A percentile compares a stretch with the other conserved stretches of the same genome.
Evolutionary conservation across 1,140 invertebrate species (phyloP).

Genomic region (Mycetomoellerius zeteki): DNA sequence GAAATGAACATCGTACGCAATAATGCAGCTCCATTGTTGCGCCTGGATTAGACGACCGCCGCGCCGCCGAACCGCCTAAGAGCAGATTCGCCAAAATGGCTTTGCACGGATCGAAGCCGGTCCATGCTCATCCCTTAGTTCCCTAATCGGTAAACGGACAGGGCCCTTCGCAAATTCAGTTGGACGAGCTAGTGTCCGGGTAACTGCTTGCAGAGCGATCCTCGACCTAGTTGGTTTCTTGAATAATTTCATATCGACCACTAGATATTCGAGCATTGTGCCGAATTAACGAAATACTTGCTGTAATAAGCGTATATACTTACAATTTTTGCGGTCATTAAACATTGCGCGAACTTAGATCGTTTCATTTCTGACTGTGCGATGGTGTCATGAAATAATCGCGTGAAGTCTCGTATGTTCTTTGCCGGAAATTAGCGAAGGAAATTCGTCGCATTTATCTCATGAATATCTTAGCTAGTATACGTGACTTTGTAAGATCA

Average conservation of each 20-base stretch:
- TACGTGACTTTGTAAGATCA: slow-evolving; percentile 46
- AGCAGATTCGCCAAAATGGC: slow-evolving; percentile 45
- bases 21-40: slow-evolving; percentile 55
- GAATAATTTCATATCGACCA: slow-evolving; percentile 55
- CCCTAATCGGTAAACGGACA: slow-evolving; percentile 42
- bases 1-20: slow-evolving; percentile 54
- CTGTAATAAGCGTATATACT: slow-evolving; percentile 11
- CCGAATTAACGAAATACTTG: slow-evolving; percentile 20
- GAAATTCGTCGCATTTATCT: slow-evolving; percentile 33
- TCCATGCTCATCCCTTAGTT: neutral
- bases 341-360: neutral
- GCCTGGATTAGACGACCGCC: slow-evolving; percentile 40
- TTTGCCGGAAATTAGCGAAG: slow-evolving; percentile 16
- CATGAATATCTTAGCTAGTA: slow-evolving; percentile 1
- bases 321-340: neutral
- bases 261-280: slow-evolving; percentile 34
- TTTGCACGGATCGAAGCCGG: slow-evolving; percentile 50
- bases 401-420: slow-evolving; percentile 17
- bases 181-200: slow-evolving; percentile 1
- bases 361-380: slow-evolving; percentile 28
- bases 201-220: slow-evolving; percentile 11
- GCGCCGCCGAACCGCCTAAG: neutral
- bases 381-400: slow-evolving; percentile 48
- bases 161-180: slow-evolving; percentile 29
- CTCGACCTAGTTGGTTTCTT: neutral